Conservation (phyloP, 2,113 vertebrate genomes). For the Carettochelys insculpta region DNA sequence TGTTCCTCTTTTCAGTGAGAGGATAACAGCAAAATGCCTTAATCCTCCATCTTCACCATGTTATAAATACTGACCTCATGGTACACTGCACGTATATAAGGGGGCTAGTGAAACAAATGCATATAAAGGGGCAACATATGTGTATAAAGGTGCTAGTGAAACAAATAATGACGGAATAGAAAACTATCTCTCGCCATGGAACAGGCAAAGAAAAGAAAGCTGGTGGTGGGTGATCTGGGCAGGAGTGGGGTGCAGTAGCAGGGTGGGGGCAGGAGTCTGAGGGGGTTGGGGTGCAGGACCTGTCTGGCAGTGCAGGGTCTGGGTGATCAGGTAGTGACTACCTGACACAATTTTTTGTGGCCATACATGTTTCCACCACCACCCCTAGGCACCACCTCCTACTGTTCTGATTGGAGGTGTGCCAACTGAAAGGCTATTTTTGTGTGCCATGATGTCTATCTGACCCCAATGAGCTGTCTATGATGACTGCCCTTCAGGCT, state of each 20-base stretch:
- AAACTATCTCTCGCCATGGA: background rate
- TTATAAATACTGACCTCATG: background rate
- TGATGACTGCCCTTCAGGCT: background rate
- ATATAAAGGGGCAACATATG: background rate
- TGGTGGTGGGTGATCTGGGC: too few relatives aligned
- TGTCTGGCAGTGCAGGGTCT: too few relatives aligned
- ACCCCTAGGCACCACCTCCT: too few relatives aligned
- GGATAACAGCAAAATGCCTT: background rate
- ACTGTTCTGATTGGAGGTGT: background rate
- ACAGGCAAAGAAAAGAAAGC: background rate
- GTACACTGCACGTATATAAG: background rate
- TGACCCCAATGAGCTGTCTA: background rate
- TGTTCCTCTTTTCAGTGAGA: background rate
- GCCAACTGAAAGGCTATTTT: background rate
- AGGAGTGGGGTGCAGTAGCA: too few relatives aligned
- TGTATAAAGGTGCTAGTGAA: background rate
- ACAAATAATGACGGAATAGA: background rate
- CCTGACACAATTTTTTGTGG: too few relatives aligned
- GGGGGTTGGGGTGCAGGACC: too few relatives aligned
- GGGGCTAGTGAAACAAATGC: accelerated
- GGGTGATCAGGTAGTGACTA: too few relatives aligned
- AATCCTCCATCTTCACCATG: background rate
- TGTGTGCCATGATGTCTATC: background rate
- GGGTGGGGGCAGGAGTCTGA: too few relatives aligned
- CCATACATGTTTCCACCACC: too few relatives aligned